A percentile compares a stretch with the other conserved stretches of the same genome.
Evolutionary conservation across 2,797 vertebrate species (phyloP).

Genomic region (Centroberyx gerrardi): DNA sequence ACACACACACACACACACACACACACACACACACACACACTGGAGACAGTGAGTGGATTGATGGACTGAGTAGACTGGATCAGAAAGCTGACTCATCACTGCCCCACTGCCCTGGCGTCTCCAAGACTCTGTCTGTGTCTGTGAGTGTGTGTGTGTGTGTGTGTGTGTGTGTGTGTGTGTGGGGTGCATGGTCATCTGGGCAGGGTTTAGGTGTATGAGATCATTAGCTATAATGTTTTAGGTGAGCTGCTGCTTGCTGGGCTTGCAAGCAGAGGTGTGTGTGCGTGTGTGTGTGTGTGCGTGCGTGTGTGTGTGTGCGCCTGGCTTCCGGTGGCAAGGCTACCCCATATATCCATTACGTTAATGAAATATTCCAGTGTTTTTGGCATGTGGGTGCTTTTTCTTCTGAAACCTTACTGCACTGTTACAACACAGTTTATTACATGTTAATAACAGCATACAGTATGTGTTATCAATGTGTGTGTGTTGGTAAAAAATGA

Average conservation of each 20-base stretch:
- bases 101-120: conserved; percentile 19
- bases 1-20: background rate
- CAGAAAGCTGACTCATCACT: conserved; percentile 41
- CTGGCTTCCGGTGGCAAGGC: background rate
- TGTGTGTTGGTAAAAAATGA: too few relatives aligned
- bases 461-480: too few relatives aligned
- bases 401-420: too few relatives aligned
- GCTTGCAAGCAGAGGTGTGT: background rate
- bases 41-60: conserved; percentile 22
- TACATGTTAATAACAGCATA: too few relatives aligned
- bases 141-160: background rate
- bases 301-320: conserved; percentile 1
- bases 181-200: conserved; percentile 10
- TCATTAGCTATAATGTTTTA: background rate
- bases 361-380: too few relatives aligned
- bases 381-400: too few relatives aligned
- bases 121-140: background rate
- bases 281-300: conserved; percentile 2
- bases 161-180: background rate
- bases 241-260: conserved; percentile 6
- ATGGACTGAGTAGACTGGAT: conserved; percentile 16
- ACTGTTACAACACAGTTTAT: too few relatives aligned
- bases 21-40: conserved; percentile 7
- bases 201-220: conserved; percentile 9
- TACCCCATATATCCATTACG: too few relatives aligned